Evolutionary conservation across 2,888 invertebrate genomes (phyloP), one percentile per base, ranked within the genome.

Genomic region (Aporophyla lueneburgensis): DNA sequence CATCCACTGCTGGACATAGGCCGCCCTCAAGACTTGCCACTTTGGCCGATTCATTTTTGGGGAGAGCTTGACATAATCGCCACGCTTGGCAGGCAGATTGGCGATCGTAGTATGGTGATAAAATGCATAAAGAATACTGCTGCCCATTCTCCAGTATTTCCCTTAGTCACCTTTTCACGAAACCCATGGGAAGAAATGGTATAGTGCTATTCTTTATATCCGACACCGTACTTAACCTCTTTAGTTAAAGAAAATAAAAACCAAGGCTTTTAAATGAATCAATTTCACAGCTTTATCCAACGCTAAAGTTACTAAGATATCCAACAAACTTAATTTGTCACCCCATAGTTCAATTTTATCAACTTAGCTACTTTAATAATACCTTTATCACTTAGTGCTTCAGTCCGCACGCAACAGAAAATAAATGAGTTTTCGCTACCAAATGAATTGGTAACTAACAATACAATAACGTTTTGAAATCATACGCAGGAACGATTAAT

Each of bases 401-500:
- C 14, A 1, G 56, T 40, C 62, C 24, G 27, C 82, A 83, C 85
- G 82, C 85, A 72, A 84, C 71, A n/a, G 51, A 53, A 73, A 76
- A 83, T 63, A 67, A 85, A 83, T 71, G 72, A 71, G 21, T 49
- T 51, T 81, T 71, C 10, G 24, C 70, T 46, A n/a, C 66, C 27
- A 83, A 83, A 85, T 76, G 12, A 81, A 81, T 73, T 59, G 51
- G 33, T 71, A 46, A 63, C 67, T n/a, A 71, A 85, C 72, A 76
- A 83, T 61, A 81, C 51, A 83, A 76, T 83, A 61, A 68, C 27
- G 61, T 73, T 76, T 65, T 76, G 62, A 68, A 80, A 85, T 71
- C 85, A 76, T 76, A 71, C 66, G 56, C 62, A 65, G 51, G 6
- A 67, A 76, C 58, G 63, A 79, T 83, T 83, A 84, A 84, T 83